A percentile compares a stretch with the other conserved stretches of the same genome.
phyloP scores from a whole-genome alignment of 2,113 vertebrate genomes.

The Panthera leo region DNA sequence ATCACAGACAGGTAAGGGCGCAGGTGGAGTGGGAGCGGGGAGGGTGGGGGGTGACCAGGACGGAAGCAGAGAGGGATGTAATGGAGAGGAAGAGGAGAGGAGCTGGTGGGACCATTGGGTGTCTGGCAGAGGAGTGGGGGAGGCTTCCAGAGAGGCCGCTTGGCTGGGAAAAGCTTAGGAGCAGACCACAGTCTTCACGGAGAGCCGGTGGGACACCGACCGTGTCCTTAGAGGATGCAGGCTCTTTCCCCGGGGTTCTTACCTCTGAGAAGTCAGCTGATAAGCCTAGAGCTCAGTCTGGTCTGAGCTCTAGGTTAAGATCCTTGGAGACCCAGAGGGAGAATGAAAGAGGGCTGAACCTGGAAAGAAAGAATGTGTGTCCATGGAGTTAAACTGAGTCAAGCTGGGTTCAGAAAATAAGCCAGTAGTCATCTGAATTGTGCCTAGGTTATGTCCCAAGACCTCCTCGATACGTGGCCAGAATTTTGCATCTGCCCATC shows the following conservation, averaged over 20 bases:
- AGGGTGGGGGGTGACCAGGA: background rate
- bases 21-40: background rate
- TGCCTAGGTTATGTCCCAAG: background rate
- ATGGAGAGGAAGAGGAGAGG: background rate
- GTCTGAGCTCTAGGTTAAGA: background rate
- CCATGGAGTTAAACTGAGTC: background rate
- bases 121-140: rapidly evolving
- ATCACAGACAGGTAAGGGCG: background rate
- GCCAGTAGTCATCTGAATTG: background rate
- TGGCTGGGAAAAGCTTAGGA: background rate
- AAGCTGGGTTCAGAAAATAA: background rate
- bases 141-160: background rate
- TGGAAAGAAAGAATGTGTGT: background rate
- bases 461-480: background rate
- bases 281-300: background rate
- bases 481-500: background rate
- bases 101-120: no score
- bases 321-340: background rate
- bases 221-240: background rate
- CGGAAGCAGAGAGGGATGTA: background rate
- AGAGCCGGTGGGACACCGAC: background rate
- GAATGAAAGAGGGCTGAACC: background rate
- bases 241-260: background rate
- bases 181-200: background rate
- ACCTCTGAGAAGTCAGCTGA: conserved; percentile 7